Evolutionary conservation across 2,113 vertebrate species (phyloP).

Genomic region (Lophius piscatorius): DNA sequence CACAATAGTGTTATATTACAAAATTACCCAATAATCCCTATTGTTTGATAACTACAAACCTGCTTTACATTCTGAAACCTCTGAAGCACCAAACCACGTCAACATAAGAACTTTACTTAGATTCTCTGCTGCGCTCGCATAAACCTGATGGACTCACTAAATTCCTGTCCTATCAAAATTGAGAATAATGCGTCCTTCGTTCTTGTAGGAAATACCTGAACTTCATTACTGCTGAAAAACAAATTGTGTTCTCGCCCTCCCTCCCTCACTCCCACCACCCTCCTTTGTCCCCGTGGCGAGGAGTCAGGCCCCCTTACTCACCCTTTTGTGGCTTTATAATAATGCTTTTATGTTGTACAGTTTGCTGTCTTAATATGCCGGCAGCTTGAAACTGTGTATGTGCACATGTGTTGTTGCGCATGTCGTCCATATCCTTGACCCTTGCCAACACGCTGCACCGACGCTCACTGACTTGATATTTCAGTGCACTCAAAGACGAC

Average conservation of each 20-base stretch:
- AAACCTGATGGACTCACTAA: constrained; percentile 32
- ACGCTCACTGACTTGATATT: constrained; percentile 46
- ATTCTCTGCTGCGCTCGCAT: constrained; percentile 24
- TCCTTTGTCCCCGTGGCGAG: constrained; percentile 8
- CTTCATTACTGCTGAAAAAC: constrained; percentile 56
- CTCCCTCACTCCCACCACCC: constrained; percentile 7
- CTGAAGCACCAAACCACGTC: constrained; percentile 2
- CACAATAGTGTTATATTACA: too few species aligned
- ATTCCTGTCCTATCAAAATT: constrained; percentile 34
- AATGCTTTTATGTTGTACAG: constrained; percentile 56
- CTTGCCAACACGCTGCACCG: constrained; percentile 29
- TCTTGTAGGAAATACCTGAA: constrained; percentile 53
- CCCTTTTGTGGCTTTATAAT: constrained; percentile 40
- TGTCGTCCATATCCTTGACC: constrained; percentile 69
- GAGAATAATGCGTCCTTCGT: constrained; percentile 52
- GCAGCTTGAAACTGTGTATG: constrained; percentile 57
- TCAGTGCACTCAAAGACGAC: constrained; percentile 48
- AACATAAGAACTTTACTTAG: constrained; percentile 21
- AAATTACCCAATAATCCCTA: too few species aligned
- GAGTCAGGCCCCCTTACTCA: constrained; percentile 46
- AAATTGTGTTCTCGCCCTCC: constrained; percentile 20
- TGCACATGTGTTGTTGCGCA: constrained; percentile 35
- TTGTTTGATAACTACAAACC: too few species aligned
- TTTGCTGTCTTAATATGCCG: constrained; percentile 62
- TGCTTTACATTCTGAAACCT: too few species aligned